Evolutionary conservation across 1,140 invertebrate species (phyloP).

Genomic region (Drosophila sp.): DNA sequence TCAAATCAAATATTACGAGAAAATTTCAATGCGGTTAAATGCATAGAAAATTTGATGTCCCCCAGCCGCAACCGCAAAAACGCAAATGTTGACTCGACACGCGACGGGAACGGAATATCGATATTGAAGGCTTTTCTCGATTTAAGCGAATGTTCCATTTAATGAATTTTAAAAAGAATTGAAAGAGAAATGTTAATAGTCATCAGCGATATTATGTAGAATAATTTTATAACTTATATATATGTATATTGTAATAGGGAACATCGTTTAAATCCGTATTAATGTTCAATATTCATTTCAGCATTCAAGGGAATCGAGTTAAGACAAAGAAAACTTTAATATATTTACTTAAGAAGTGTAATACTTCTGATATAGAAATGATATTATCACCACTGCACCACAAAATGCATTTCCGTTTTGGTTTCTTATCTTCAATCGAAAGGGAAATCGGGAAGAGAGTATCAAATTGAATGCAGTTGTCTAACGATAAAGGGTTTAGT

Average conservation of each 20-base stretch:
- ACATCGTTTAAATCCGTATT: too few species aligned
- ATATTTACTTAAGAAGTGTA: too few species aligned
- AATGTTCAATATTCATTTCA: too few species aligned
- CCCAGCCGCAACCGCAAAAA: constrained; percentile 61
- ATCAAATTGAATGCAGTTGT: not conserved
- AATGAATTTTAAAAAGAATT: not conserved
- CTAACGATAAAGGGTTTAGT: not conserved
- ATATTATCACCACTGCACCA: too few species aligned
- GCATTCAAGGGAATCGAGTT: too few species aligned
- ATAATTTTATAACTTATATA: too few species aligned
- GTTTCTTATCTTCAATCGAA: not conserved
- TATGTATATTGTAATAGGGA: too few species aligned
- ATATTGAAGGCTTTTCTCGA: not conserved
- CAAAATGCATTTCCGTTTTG: not conserved
- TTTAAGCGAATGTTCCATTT: constrained; percentile 4
- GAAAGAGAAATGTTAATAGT: not conserved
- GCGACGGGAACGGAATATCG: not conserved
- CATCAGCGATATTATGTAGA: too few species aligned
- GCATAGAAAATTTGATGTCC: constrained; percentile 73
- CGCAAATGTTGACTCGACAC: constrained; percentile 74
- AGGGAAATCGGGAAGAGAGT: not conserved
- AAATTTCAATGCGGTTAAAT: constrained; percentile 79
- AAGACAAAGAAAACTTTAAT: too few species aligned
- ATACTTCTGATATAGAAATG: too few species aligned
- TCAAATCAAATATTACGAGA: constrained; percentile 83